Conservation (phyloP, 2,797 vertebrate species). For the Coendou prehensilis region DNA sequence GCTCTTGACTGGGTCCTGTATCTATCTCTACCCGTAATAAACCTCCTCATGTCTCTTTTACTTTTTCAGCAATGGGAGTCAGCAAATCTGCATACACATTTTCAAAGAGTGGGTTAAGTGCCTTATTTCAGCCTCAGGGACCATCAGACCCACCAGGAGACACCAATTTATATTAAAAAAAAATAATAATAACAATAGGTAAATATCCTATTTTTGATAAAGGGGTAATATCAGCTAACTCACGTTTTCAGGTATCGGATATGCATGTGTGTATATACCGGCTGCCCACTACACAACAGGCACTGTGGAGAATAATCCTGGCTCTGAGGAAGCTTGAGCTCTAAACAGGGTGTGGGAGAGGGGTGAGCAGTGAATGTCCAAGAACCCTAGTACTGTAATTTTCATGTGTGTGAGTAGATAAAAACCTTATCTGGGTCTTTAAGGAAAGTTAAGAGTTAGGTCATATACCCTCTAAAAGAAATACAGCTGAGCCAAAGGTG, state of each 20-base stretch:
- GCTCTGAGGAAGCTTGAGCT: background rate
- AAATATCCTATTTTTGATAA: background rate
- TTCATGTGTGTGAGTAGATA: background rate
- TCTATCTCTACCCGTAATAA: background rate
- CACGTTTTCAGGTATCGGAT: background rate
- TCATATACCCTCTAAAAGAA: constrained; percentile 3
- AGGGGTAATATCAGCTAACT: background rate
- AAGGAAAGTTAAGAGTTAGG: background rate
- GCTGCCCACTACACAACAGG: background rate
- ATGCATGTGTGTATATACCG: background rate
- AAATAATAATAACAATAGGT: background rate
- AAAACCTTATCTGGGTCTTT: background rate
- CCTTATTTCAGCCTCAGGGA: background rate
- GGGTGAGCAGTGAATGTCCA: background rate
- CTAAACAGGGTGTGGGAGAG: background rate
- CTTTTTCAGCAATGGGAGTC: background rate
- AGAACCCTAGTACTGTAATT: background rate
- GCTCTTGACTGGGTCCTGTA: too few relatives aligned
- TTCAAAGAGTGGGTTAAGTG: background rate
- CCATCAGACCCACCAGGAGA: background rate
- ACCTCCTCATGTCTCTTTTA: background rate
- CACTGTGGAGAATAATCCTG: background rate
- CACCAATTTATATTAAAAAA: background rate
- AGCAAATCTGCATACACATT: background rate
- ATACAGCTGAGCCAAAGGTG: background rate